A percentile compares a stretch with the other conserved stretches of the same genome.
These are phyloP conservation scores for Poeciliopsis gracilis DNA, from an alignment of 2,797 vertebrate species.

Conservation along the genomic window DNA sequence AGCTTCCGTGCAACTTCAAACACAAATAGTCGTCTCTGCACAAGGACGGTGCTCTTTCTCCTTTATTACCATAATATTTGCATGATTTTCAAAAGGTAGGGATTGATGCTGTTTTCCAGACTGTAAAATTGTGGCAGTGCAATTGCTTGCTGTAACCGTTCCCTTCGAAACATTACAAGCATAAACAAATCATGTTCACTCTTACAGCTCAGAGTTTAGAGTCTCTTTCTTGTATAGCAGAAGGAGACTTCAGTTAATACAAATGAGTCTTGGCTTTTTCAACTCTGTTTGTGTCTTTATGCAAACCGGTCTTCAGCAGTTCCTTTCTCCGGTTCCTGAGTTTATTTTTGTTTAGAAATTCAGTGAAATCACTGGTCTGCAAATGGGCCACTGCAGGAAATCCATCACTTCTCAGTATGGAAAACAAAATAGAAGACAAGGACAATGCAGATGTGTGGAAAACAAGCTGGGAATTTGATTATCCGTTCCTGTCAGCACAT, in stretches of 20 bases:
- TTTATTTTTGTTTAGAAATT: conserved; percentile 12
- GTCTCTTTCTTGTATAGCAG: conserved; percentile 31
- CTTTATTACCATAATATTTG: conserved; percentile 59
- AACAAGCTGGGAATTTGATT: conserved; percentile 21
- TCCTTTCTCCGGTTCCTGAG: conserved; percentile 18
- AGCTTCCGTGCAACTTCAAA: background rate
- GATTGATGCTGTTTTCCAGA: conserved; percentile 60
- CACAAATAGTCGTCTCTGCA: conserved; percentile 12
- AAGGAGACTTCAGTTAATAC: conserved; percentile 42
- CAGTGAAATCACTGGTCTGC: background rate
- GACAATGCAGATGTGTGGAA: conserved; percentile 22
- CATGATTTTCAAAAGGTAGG: conserved; percentile 47
- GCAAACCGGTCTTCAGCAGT: conserved; percentile 20
- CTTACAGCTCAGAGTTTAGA: conserved; percentile 45
- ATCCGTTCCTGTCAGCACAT: conserved; percentile 3
- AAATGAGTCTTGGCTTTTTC: conserved; percentile 44
- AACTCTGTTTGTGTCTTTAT: conserved; percentile 42
- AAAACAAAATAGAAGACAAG: background rate
- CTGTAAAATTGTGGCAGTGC: conserved; percentile 55
- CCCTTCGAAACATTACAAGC: conserved; percentile 42
- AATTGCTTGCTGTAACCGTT: conserved; percentile 30
- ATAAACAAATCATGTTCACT: conserved; percentile 65
- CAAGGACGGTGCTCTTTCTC: conserved; percentile 10
- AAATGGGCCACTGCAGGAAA: conserved; percentile 14
- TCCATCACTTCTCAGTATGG: conserved; percentile 4